Evolutionary conservation across 2,888 invertebrate genomes (phyloP).

Genomic region (Omphaloscelis lunosa): DNA sequence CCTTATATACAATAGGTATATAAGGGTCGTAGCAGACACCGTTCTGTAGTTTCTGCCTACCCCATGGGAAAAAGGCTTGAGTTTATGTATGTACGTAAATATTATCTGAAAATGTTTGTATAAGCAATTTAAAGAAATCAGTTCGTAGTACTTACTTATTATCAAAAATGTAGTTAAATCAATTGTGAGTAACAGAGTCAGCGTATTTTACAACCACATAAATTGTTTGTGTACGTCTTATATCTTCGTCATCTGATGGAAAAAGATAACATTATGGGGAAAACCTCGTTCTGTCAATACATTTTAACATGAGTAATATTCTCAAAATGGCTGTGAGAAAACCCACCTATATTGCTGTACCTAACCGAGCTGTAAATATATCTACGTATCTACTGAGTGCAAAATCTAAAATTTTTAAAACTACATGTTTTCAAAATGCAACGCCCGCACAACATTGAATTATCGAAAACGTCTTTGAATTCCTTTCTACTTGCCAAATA

Average conservation of each 20-base stretch:
- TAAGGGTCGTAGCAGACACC: too few species aligned
- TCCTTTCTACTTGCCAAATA: background rate
- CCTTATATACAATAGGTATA: too few species aligned
- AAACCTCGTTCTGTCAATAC: constrained; percentile 20
- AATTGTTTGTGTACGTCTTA: constrained; percentile 24
- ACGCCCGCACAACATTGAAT: background rate
- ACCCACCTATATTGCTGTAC: constrained; percentile 26
- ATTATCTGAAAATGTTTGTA: background rate
- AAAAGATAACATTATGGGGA: constrained; percentile 21
- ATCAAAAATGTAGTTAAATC: background rate
- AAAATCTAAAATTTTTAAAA: background rate
- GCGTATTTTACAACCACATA: constrained; percentile 16
- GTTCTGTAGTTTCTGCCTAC: too few species aligned
- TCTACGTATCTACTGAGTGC: background rate
- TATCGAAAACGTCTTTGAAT: background rate
- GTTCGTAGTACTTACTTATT: background rate
- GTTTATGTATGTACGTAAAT: too few species aligned
- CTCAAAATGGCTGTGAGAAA: constrained; percentile 29
- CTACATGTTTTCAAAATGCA: background rate
- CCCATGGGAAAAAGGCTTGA: too few species aligned
- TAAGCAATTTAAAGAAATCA: background rate
- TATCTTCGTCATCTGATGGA: constrained; percentile 10
- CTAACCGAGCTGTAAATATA: constrained; percentile 2
- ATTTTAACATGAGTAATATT: constrained; percentile 31
- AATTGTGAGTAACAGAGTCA: constrained; percentile 1